These are phyloP conservation scores for Allobates femoralis DNA, from an alignment of 2,797 vertebrate species.

Conservation along the genomic window DNA sequence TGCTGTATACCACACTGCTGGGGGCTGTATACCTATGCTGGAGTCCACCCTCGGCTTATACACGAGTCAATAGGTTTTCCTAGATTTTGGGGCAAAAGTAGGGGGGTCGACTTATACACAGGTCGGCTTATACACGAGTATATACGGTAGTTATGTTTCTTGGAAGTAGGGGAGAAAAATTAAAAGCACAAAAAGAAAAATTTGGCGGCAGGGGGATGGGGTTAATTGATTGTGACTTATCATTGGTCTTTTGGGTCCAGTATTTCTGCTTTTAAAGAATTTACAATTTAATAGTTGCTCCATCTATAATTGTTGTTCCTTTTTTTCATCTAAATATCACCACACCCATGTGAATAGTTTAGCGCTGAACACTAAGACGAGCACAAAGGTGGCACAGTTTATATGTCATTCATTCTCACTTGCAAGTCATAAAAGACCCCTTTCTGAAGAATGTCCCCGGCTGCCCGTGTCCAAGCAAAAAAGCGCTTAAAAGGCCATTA, in stretches of 20 bases:
- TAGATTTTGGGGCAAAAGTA: too few relatives aligned
- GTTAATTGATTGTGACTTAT: too few relatives aligned
- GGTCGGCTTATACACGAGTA: too few relatives aligned
- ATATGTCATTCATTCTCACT: constrained; percentile 14
- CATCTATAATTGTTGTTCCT: neutral
- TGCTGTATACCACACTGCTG: too few relatives aligned
- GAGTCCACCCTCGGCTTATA: too few relatives aligned
- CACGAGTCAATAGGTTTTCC: too few relatives aligned
- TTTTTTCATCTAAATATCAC: neutral
- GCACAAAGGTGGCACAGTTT: constrained; percentile 43
- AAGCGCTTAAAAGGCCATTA: constrained; percentile 50
- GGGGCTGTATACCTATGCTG: too few relatives aligned
- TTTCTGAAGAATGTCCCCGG: constrained; percentile 51
- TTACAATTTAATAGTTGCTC: neutral
- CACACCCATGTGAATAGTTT: constrained; percentile 28
- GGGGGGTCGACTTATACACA: too few relatives aligned
- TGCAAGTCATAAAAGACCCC: constrained; percentile 37
- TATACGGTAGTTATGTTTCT: too few relatives aligned
- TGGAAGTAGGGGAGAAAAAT: too few relatives aligned
- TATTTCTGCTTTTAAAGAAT: neutral
- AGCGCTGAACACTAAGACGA: constrained; percentile 31
- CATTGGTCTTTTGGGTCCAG: neutral
- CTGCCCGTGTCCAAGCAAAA: constrained; percentile 41
- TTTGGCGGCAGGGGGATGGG: too few relatives aligned
- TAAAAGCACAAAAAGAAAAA: too few relatives aligned